Evolutionary conservation across 2,797 vertebrate genomes (phyloP).

Genomic region (Sebastes iracundus): DNA sequence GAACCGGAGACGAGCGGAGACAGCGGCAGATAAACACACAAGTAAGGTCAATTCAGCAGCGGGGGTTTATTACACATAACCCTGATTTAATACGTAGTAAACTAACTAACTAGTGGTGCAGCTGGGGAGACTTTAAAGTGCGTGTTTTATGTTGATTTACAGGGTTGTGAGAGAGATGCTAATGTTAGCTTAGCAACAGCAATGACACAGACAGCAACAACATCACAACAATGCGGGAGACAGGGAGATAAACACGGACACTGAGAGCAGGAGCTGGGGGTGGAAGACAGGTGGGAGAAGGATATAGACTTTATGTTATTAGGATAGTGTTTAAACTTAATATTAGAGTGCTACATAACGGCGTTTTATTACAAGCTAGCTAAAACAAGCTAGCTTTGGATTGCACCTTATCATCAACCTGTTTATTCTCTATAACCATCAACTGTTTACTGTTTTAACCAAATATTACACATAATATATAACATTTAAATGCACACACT

Average conservation of each 20-base stretch:
- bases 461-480: neutral
- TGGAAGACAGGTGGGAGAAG: neutral
- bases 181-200: conserved; percentile 55
- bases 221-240: conserved; percentile 27
- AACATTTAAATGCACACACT: neutral
- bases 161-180: too few species aligned
- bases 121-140: too few species aligned
- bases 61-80: too few species aligned
- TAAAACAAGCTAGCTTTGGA: neutral
- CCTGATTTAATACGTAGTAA: accelerated
- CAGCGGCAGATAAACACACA: conserved; percentile 41
- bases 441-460: neutral
- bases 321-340: neutral
- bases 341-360: too few species aligned
- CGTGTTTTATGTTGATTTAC: too few species aligned
- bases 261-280: neutral
- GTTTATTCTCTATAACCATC: neutral
- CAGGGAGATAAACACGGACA: neutral
- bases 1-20: conserved; percentile 42
- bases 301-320: neutral
- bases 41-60: conserved; percentile 50
- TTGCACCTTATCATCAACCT: neutral
- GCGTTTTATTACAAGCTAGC: conserved; percentile 11
- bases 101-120: too few species aligned
- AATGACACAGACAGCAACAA: conserved; percentile 55